These are phyloP conservation scores for Eristalinus aeneus DNA, from an alignment of 2,888 invertebrate genomes.

Conservation along the genomic window DNA sequence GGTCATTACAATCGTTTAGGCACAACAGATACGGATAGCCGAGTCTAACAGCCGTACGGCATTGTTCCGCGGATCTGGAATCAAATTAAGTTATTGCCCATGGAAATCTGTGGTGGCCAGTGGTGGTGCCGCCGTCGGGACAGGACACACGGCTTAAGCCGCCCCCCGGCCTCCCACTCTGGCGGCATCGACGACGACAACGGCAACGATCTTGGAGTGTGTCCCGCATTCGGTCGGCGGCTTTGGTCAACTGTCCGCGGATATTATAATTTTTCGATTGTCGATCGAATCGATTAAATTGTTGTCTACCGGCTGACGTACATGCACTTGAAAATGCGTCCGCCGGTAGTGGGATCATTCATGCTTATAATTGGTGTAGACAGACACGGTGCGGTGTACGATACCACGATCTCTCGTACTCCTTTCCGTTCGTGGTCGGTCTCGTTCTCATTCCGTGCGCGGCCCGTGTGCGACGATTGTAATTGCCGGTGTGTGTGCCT, in stretches of 20 bases:
- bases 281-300: conserved; percentile 68
- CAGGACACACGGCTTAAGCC: neutral
- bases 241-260: conserved; percentile 70
- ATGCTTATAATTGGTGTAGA: conserved; percentile 70
- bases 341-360: conserved; percentile 68
- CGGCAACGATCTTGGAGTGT: conserved; percentile 25
- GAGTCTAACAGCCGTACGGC: conserved; percentile 51
- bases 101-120: conserved; percentile 25
- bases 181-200: neutral
- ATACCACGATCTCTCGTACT: conserved; percentile 16
- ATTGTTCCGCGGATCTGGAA: conserved; percentile 59
- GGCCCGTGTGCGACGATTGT: conserved; percentile 63
- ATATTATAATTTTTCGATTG: conserved; percentile 71
- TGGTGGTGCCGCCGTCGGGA: neutral
- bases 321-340: conserved; percentile 68
- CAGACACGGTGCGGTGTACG: conserved; percentile 51
- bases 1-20: conserved; percentile 70
- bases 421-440: neutral
- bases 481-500: conserved; percentile 46
- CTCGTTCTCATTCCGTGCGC: neutral
- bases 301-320: conserved; percentile 61
- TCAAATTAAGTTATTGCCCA: conserved; percentile 70
- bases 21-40: conserved; percentile 60
- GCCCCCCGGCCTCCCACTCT: neutral
- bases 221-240: conserved; percentile 50